phyloP scores from a whole-genome alignment of 1,140 invertebrate species.

The Brachionus plicatilis region DNA sequence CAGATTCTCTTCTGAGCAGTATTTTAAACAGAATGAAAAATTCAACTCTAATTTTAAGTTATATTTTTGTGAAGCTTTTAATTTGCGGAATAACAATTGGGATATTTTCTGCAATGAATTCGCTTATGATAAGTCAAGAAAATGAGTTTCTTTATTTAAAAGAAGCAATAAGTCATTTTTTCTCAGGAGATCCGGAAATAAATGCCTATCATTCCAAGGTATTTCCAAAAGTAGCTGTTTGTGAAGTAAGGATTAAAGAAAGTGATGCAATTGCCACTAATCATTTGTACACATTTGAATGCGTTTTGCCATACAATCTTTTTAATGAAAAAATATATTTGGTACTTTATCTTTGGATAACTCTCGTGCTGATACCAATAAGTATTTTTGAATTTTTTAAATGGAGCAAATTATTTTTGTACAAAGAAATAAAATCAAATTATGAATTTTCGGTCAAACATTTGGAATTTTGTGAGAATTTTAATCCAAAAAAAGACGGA shows the following conservation, averaged over 20 bases:
- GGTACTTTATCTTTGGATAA: conserved; percentile 4
- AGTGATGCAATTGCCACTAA: background rate
- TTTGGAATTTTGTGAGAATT: background rate
- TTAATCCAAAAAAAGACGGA: background rate
- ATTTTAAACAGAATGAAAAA: background rate
- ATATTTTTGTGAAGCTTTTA: background rate
- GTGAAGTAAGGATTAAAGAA: conserved; percentile 7
- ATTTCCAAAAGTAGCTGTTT: conserved; percentile 17
- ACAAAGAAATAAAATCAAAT: background rate
- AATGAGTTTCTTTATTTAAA: background rate
- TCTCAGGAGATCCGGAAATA: background rate
- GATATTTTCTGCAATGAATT: background rate
- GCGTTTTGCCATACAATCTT: conserved; percentile 11
- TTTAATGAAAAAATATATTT: conserved; percentile 17
- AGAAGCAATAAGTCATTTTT: background rate
- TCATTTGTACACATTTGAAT: conserved; percentile 22
- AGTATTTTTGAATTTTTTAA: background rate
- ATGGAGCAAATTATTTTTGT: background rate
- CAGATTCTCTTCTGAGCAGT: background rate
- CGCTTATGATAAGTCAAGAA: background rate
- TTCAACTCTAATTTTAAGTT: background rate
- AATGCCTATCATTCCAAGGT: background rate
- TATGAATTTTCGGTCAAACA: background rate
- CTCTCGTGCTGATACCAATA: conserved; percentile 46
- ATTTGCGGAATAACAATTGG: background rate